A percentile compares a stretch with the other conserved stretches of the same genome.
These are phyloP conservation scores for Loriculus beryllinus DNA, from an alignment of 2,797 vertebrate species.

Conservation along the genomic window DNA sequence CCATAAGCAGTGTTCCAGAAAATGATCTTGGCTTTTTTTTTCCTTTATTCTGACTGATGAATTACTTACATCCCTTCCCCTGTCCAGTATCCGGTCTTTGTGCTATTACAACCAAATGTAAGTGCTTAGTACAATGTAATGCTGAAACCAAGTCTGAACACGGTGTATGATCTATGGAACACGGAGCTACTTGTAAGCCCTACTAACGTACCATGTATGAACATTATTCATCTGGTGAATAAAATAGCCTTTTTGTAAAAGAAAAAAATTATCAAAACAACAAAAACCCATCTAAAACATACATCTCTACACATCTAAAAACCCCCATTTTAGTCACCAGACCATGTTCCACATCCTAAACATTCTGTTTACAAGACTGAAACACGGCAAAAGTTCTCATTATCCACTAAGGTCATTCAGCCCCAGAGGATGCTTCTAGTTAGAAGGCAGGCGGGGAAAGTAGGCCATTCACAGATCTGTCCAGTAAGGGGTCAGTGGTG, in stretches of 20 bases:
- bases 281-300: not conserved
- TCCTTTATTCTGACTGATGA: not conserved
- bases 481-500: conserved; percentile 28
- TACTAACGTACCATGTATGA: not conserved
- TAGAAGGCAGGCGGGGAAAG: conserved; percentile 48
- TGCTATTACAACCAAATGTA: not conserved
- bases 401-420: conserved; percentile 37
- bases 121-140: not conserved
- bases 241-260: not conserved
- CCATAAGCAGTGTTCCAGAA: not conserved
- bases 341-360: not conserved
- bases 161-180: not conserved
- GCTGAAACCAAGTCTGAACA: not conserved
- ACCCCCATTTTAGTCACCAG: not conserved
- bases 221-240: not conserved
- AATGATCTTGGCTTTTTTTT: not conserved
- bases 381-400: conserved; percentile 52
- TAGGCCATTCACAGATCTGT: conserved; percentile 55
- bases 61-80: not conserved
- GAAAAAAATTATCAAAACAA: not conserved
- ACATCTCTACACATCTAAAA: not conserved
- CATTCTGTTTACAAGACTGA: conserved; percentile 36
- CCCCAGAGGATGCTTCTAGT: conserved; percentile 51
- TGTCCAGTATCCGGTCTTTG: not conserved
- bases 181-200: not conserved